phyloP scores from a whole-genome alignment of 2,797 vertebrate genomes.

The Peromyscus eremicus region DNA sequence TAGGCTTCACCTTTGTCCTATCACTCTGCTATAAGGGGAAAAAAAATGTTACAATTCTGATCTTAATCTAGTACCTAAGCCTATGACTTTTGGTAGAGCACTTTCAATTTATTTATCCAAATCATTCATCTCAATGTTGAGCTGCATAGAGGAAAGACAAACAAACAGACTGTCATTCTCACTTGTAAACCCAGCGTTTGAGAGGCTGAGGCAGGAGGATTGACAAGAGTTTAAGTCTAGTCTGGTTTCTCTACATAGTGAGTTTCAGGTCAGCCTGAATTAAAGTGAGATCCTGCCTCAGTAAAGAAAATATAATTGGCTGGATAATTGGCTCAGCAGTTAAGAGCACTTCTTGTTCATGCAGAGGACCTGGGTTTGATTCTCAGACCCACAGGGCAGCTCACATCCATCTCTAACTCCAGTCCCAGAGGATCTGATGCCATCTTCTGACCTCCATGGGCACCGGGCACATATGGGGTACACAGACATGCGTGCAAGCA shows the following conservation, averaged over 20 bases:
- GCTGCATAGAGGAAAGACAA: neutral
- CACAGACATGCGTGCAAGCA: neutral
- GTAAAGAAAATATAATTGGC: neutral
- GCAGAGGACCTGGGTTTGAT: neutral
- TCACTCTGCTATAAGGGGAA: neutral
- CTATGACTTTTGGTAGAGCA: neutral
- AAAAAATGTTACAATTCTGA: neutral
- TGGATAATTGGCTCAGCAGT: neutral
- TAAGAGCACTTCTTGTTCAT: neutral
- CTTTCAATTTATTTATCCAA: neutral
- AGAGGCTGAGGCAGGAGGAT: neutral
- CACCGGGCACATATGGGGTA: neutral
- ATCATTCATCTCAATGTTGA: conserved; percentile 43
- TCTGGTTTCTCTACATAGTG: neutral
- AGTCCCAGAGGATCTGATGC: neutral
- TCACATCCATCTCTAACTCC: neutral
- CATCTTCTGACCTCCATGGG: neutral
- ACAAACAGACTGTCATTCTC: neutral
- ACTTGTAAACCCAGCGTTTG: neutral
- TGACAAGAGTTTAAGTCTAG: neutral
- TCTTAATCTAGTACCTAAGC: neutral
- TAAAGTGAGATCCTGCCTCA: neutral
- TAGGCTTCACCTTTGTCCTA: neutral
- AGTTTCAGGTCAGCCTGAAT: neutral
- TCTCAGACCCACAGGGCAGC: neutral